Evolutionary conservation across 2,797 vertebrate species (phyloP), one percentile per base, ranked within the genome.

Genomic region (Lycodopsis pacificus): DNA sequence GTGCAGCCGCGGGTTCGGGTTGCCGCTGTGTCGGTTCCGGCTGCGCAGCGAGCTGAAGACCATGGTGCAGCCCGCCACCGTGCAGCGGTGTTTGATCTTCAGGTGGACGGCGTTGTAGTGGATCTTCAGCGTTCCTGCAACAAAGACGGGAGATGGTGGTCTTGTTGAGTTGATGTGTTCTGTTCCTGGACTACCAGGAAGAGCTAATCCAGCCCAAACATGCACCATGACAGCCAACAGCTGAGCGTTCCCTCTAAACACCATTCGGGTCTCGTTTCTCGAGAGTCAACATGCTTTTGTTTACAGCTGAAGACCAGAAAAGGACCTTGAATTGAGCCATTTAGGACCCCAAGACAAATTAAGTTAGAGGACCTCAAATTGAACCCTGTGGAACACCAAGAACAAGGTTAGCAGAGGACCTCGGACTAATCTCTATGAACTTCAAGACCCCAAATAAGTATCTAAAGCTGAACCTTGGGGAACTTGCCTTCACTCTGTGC

Each of bases 71-170:
- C 98, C 98, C 4, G 94, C 90, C 0, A 99, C 95, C 0, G 97
- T 99, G 84, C 98, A 99, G 65, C 95, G 92, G 30, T 99, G 98
- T 80, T 99, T 99, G 90, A 99, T 97, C 94, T 99, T 97, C 83
- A 99, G 91, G 90, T 99, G 98, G 34, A 99, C 98, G 0, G 98
- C 97, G 0, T 99, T 99, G 90, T 98, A 97, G 92, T 99, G 98
- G 91, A 99, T 99, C 94, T 99, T 99, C 83, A 99, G 94, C 0
- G 98, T 99, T 76, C 98, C 97, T 93, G 82, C 40, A 71, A 62
- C 34, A 22, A 7, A 7, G 4, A 80, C 59, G 12, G 13, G 49
- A 34, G 38, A 19, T 0, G 8, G 3, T 1, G 30, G 4, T 59
- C 12, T 53, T 7, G 11, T 70, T 42, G 54, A 59, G 22, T 8